A percentile compares a stretch with the other conserved stretches of the same genome.
Evolutionary conservation across 2,888 invertebrate species (phyloP).

Genomic region (Athetis lepigone): DNA sequence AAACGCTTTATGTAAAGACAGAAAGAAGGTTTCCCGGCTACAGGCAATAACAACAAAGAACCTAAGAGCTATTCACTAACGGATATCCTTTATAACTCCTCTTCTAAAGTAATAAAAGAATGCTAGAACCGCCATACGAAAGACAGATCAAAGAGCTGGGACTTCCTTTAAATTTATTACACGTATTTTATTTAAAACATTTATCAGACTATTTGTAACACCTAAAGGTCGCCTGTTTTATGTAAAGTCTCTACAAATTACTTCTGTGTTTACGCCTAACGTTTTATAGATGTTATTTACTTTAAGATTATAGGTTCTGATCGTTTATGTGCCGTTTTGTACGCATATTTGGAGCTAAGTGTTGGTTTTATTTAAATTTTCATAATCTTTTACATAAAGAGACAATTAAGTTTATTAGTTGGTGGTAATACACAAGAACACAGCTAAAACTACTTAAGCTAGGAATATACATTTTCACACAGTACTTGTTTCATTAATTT

Average conservation of each 20-base stretch:
- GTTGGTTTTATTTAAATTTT: slow-evolving; percentile 2
- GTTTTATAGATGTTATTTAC: slow-evolving; percentile 36
- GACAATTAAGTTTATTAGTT: too few species aligned
- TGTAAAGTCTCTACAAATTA: slow-evolving; percentile 54
- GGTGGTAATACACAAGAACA: too few species aligned
- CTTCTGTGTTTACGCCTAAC: slow-evolving; percentile 34
- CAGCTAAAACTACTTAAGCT: too few species aligned
- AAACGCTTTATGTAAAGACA: slow-evolving; percentile 3
- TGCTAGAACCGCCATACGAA: slow-evolving; percentile 2
- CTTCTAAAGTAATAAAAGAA: slow-evolving; percentile 23
- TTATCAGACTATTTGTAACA: slow-evolving; percentile 52
- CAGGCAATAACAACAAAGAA: slow-evolving; percentile 6
- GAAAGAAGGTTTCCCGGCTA: slow-evolving; percentile 1
- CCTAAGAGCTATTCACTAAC: slow-evolving; percentile 20
- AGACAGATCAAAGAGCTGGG: slow-evolving; percentile 49
- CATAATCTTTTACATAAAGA: not conserved
- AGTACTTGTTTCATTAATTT: too few species aligned
- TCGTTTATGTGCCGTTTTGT: slow-evolving; percentile 14
- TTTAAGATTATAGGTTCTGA: slow-evolving; percentile 22
- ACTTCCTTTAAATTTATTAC: slow-evolving; percentile 58
- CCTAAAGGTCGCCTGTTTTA: slow-evolving; percentile 52
- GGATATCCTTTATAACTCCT: slow-evolving; percentile 37
- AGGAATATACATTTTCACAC: too few species aligned
- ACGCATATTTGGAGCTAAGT: slow-evolving; percentile 15
- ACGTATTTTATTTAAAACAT: slow-evolving; percentile 58